Percentiles rank a stretch among this genome's conserved stretches.
Conservation (phyloP, 1,140 invertebrate genomes). For the Rhyzopertha dominica region DNA sequence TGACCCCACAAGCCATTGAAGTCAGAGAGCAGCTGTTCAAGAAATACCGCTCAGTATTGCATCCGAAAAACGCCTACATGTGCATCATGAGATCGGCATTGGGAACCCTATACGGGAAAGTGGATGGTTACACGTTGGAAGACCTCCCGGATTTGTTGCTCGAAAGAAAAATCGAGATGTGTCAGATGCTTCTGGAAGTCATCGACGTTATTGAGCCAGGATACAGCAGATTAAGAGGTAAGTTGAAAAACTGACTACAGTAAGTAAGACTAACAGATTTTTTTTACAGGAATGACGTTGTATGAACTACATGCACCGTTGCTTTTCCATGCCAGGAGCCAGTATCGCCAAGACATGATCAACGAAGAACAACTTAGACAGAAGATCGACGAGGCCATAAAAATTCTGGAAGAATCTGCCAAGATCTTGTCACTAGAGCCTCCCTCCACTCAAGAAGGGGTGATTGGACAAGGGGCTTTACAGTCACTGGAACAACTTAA, state of each 20-base stretch:
- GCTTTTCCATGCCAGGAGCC: conserved; percentile 61
- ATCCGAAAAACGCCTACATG: conserved; percentile 66
- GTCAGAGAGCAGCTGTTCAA: conserved; percentile 51
- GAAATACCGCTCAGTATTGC: conserved; percentile 60
- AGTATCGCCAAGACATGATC: conserved; percentile 57
- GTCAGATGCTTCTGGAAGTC: conserved; percentile 60
- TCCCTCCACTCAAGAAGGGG: conserved; percentile 61
- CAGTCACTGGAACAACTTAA: conserved; percentile 58
- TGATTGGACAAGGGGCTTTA: conserved; percentile 57
- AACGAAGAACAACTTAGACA: conserved; percentile 56
- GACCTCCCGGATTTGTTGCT: conserved; percentile 66
- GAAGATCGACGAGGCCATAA: conserved; percentile 58
- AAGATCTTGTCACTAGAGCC: conserved; percentile 64
- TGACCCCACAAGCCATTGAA: conserved; percentile 42
- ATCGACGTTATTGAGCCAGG: conserved; percentile 72
- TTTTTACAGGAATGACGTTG: conserved; percentile 59
- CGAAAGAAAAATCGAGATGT: conserved; percentile 70
- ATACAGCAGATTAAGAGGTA: conserved; percentile 66
- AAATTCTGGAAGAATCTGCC: conserved; percentile 54
- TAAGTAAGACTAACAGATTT: not conserved
- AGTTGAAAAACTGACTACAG: not conserved
- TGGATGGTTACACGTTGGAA: conserved; percentile 63
- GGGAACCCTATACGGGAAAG: conserved; percentile 69
- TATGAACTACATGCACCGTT: conserved; percentile 75
- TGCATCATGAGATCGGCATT: conserved; percentile 60